Base-by-base conservation (phyloP, 1,140 invertebrate species). In the Ceratosolen solmsi region DNA sequence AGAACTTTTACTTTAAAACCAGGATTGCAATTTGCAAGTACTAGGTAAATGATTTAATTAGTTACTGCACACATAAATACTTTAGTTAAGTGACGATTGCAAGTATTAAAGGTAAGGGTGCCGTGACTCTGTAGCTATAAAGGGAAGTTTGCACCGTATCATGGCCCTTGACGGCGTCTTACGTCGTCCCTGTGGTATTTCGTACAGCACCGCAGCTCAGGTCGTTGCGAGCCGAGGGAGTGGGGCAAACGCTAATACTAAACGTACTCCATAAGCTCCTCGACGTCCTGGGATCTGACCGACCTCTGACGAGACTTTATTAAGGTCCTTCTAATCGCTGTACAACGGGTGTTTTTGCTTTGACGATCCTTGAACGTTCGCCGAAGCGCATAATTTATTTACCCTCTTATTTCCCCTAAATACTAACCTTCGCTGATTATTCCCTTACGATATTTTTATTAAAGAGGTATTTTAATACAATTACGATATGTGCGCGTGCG, bases 121-220 rank as follows among this genome's bases (percentile, higher is more conserved):
- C 22, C n/a, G n/a, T 33, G 15, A 25, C 54, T 80, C 63, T 33
- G 33, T 20, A 51, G 79, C 22, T 36, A 38, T 80, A 68, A 76
- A 76, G 72, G 41, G 41, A 70, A 65, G 20, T 70, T 75, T 70
- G 60, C n/a, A 41, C 15, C 36, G 51, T 36, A 56, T n/a, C 13
- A 30, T n/a, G 30, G 1, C 60, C 1, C 41, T 11, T 79, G 0
- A 2, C 25, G 41, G 30, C 27, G 9, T 15, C 78, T 80, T 80
- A 49, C 25, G 33, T 54, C 38, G 60, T 81, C 72, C 72, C 72
- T 36, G 73, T 46, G 60, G 80, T 76, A 81, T 76, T 81, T 63
- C n/a, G 13, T 46, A 46, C 13, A 46, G 13, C 13, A 46, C 13
- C 5, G 13, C n/a, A n/a, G 13, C 41, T 5, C 5, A 8, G 13